A percentile compares a stretch with the other conserved stretches of the same genome.
Conservation (phyloP, 2,888 invertebrate genomes). For the Drosophila anceps region DNA sequence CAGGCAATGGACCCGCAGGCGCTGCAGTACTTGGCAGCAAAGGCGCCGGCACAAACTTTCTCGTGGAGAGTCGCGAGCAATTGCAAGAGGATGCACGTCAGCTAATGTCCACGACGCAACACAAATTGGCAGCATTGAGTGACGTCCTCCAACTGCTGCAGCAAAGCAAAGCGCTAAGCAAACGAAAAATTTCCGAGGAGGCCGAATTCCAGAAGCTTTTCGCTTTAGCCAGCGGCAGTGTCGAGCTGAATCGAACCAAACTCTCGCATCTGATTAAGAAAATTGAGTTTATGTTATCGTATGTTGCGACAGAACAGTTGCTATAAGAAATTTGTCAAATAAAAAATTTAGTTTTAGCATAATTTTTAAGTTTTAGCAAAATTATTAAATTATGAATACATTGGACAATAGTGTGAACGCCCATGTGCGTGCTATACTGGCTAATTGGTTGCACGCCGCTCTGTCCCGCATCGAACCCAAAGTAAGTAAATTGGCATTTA, state of each 20-base stretch:
- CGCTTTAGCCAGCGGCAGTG: slow-evolving; percentile 86
- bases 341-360: slow-evolving; percentile 14
- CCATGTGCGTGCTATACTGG: slow-evolving; percentile 9
- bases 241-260: slow-evolving; percentile 86
- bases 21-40: slow-evolving; percentile 83
- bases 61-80: slow-evolving; percentile 86
- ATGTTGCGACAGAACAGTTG: slow-evolving; percentile 56
- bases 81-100: slow-evolving; percentile 88
- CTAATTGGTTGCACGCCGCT: neutral
- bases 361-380: neutral
- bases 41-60: slow-evolving; percentile 64
- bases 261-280: slow-evolving; percentile 88
- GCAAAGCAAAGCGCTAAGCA: slow-evolving; percentile 85
- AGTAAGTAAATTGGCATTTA: slow-evolving; percentile 7
- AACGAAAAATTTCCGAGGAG: slow-evolving; percentile 54
- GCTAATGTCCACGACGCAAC: slow-evolving; percentile 88
- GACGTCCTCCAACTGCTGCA: slow-evolving; percentile 88
- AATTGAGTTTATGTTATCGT: slow-evolving; percentile 90
- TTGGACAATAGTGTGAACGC: neutral
- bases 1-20: slow-evolving; percentile 79
- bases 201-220: slow-evolving; percentile 86
- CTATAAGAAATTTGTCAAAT: slow-evolving; percentile 47
- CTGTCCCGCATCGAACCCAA: slow-evolving; percentile 11
- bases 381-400: slow-evolving; percentile 21
- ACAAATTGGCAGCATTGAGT: slow-evolving; percentile 89